phyloP scores from a whole-genome alignment of 2,797 vertebrate genomes.

The Takifugu ocellatus region DNA sequence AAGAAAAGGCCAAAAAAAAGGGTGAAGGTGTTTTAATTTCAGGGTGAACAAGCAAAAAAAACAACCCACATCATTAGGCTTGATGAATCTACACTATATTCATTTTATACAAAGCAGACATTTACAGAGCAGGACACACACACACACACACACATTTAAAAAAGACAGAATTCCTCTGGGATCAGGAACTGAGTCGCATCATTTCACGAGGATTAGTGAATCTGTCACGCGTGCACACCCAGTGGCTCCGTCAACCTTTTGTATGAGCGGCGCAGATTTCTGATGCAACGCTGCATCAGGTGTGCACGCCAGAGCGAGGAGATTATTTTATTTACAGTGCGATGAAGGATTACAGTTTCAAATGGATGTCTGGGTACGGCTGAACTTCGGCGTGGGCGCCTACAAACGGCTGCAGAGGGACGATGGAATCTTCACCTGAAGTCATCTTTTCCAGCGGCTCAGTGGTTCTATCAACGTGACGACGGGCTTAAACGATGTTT shows the following conservation, averaged over 20 bases:
- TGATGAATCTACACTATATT: too few relatives aligned
- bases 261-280: constrained; percentile 10
- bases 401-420: constrained; percentile 18
- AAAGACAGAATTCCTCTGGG: not conserved
- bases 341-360: constrained; percentile 38
- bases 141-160: too few relatives aligned
- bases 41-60: not conserved
- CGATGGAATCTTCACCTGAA: not conserved
- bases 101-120: too few relatives aligned
- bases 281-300: constrained; percentile 16
- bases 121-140: too few relatives aligned
- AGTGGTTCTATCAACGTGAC: not conserved
- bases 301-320: not conserved
- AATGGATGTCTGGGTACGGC: constrained; percentile 9
- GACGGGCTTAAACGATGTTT: not conserved
- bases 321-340: constrained; percentile 43
- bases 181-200: not conserved
- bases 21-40: not conserved
- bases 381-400: too few relatives aligned
- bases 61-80: too few relatives aligned
- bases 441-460: not conserved
- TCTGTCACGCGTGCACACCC: constrained; percentile 12
- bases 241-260: constrained; percentile 4
- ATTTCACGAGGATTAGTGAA: not conserved
- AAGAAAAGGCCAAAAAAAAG: not conserved